Evolutionary conservation across 2,888 invertebrate species (phyloP), one percentile per base, ranked within the genome.

Genomic region (Incurvaria masculella): DNA sequence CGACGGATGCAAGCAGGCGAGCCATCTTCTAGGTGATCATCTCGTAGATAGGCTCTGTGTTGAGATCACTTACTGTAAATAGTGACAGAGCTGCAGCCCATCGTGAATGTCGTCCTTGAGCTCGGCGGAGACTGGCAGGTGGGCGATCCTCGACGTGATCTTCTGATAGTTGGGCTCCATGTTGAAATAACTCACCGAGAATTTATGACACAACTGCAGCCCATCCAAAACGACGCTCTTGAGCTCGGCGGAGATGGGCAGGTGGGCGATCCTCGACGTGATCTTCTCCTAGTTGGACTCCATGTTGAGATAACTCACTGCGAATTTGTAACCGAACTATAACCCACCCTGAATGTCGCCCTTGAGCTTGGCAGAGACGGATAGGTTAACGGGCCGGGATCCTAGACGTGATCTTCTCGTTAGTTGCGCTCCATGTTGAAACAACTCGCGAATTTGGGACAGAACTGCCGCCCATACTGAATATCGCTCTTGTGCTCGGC

Each of bases 241-340:
- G 39, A 87, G 68, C 56, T 86, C 86, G 8, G 72, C 75, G 2
- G 81, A 68, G 1, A 87, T 81, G 0, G 86, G 85, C 18, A 86
- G 65, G 56, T 81, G 80, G 56, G 69, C 74, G 60, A 87, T 83
- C 46, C 86, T 67, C 56, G 81, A 80, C 1, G 79, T 76, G 59
- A 87, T 87, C 63, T 81, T 82, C 26, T 76, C 79, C 60, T 80
- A 86, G 65, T 85, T 85, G 1, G 86, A 86, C 57, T 86, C 85
- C 56, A 86, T 67, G 61, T 83, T 83, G 53, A 73, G 42, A 21
- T n/a, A 38, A 62, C n/a, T n/a, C n/a, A n/a, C n/a, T n/a, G n/a
- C n/a, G n/a, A n/a, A n/a, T n/a, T n/a, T n/a, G n/a, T n/a, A n/a
- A n/a, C n/a, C n/a, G n/a, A n/a, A n/a, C n/a, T n/a, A n/a, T n/a